Evolutionary conservation across 2,797 vertebrate genomes (phyloP).

Genomic region (Sebastes trivittatus): DNA sequence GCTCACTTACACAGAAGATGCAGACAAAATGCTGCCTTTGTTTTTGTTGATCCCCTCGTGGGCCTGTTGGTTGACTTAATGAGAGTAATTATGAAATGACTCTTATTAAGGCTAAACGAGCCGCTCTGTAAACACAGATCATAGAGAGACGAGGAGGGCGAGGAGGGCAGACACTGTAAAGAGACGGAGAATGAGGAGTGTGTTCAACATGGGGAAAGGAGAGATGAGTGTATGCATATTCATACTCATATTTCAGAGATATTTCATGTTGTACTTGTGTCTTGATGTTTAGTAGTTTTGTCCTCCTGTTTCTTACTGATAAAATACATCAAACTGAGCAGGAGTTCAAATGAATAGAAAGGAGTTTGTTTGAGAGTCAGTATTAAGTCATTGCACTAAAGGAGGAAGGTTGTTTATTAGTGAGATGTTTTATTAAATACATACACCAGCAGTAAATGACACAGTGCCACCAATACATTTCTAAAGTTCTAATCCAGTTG

Average conservation of each 20-base stretch:
- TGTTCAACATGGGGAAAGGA: not conserved
- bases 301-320: not conserved
- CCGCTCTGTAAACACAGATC: constrained; percentile 36
- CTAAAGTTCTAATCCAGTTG: not conserved
- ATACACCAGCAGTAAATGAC: not conserved
- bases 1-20: not conserved
- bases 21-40: constrained; percentile 21
- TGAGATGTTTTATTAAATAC: too few species aligned
- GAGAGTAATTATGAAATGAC: constrained; percentile 50
- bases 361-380: not conserved
- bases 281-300: not conserved
- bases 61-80: constrained; percentile 44
- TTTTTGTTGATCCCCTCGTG: constrained; percentile 33
- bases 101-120: constrained; percentile 32
- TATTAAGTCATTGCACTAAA: not conserved
- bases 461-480: not conserved
- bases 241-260: not conserved
- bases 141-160: not conserved
- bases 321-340: not conserved
- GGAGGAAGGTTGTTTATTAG: not conserved
- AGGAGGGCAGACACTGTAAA: not conserved
- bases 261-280: not conserved
- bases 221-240: not conserved
- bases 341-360: not conserved
- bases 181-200: not conserved